Evolutionary conservation across 2,888 invertebrate species (phyloP).

Genomic region (Campaea margaritaria): DNA sequence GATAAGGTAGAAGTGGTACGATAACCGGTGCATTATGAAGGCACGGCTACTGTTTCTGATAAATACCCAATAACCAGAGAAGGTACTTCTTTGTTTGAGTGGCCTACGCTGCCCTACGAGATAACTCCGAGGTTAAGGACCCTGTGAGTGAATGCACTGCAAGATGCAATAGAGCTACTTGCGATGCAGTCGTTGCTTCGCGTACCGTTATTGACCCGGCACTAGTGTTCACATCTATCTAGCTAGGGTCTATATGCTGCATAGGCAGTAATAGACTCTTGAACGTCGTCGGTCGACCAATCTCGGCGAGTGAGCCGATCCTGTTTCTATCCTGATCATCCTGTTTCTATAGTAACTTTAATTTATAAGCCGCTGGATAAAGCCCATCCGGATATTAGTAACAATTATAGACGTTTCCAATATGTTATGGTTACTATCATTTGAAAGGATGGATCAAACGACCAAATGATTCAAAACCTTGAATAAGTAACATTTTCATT

Average conservation of each 20-base stretch:
- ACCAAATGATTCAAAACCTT: neutral
- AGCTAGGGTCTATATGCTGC: slow-evolving; percentile 16
- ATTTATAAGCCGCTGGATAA: slow-evolving; percentile 12
- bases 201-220: slow-evolving; percentile 77
- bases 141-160: slow-evolving; percentile 59
- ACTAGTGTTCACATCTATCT: slow-evolving; percentile 39
- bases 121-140: slow-evolving; percentile 66
- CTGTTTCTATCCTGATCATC: no score
- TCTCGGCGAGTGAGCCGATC: slow-evolving; percentile 31
- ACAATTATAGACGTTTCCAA: slow-evolving; percentile 9
- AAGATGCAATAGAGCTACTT: slow-evolving; percentile 71
- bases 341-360: slow-evolving; percentile 10
- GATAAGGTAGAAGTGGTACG: slow-evolving; percentile 69
- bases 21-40: slow-evolving; percentile 73
- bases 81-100: slow-evolving; percentile 51
- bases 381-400: slow-evolving; percentile 5
- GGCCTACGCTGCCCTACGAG: slow-evolving; percentile 54
- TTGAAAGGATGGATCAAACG: neutral
- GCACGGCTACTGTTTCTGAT: slow-evolving; percentile 60
- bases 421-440: neutral
- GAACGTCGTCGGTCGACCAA: slow-evolving; percentile 26
- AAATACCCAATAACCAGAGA: slow-evolving; percentile 51
- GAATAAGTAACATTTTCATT: neutral
- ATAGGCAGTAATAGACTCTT: slow-evolving; percentile 34
- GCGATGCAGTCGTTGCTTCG: slow-evolving; percentile 67